Evolutionary conservation across 2,888 invertebrate species (phyloP).

Genomic region (Macaria notata): DNA sequence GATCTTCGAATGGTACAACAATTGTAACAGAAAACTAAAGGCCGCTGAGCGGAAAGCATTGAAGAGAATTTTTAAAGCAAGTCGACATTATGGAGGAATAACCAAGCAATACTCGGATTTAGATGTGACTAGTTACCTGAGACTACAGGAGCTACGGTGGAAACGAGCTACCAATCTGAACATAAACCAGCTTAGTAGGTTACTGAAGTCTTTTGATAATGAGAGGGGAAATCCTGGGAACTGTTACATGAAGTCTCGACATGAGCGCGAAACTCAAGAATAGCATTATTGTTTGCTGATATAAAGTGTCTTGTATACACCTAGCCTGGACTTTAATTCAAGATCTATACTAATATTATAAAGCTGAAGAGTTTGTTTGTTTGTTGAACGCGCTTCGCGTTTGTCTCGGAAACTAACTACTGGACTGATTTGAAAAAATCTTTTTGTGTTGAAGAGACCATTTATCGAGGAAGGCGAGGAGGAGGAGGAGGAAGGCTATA

Average conservation of each 20-base stretch:
- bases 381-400: no score
- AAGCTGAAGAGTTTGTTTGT: no score
- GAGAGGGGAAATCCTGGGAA: not conserved
- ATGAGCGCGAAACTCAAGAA: no score
- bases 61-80: slow-evolving; percentile 41
- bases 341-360: no score
- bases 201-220: not conserved
- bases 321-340: no score
- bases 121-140: slow-evolving; percentile 43
- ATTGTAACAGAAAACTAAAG: slow-evolving; percentile 31
- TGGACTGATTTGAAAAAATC: no score
- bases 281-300: no score
- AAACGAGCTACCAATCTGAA: slow-evolving; percentile 29
- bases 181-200: slow-evolving; percentile 31
- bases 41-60: slow-evolving; percentile 46
- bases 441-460: no score
- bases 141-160: slow-evolving; percentile 51
- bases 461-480: no score
- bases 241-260: not conserved
- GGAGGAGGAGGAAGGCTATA: no score
- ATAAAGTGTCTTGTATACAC: no score
- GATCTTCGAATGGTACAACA: slow-evolving; percentile 48
- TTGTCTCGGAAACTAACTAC: no score
- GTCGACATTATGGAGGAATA: not conserved
- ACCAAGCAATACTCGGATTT: slow-evolving; percentile 39